Evolutionary conservation across 2,888 invertebrate species (phyloP), one percentile per base, ranked within the genome.

Genomic region (Standfussiana lucernea): DNA sequence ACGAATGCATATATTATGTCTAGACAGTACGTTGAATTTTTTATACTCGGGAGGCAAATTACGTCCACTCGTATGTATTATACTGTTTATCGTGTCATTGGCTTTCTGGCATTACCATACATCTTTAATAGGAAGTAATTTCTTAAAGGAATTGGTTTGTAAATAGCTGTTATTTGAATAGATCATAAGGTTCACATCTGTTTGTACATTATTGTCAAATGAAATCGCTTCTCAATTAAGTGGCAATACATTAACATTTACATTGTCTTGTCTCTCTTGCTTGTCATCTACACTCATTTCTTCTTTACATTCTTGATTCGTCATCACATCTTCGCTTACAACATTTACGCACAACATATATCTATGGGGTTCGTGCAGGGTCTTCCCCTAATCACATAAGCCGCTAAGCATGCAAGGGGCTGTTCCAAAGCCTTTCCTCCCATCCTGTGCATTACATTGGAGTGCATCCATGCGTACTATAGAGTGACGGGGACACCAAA

Each of bases 331-430:
- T 86, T 88, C 83, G 78, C 77, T 88, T 79, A 89, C 88, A 89
- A 89, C 88, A 89, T 88, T 80, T 82, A 89, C 78, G 83, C 73
- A 89, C 89, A 89, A 93, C 91, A 95, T 90, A 95, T 93, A 95
- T 95, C 94, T 95, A 95, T 93, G 89, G 89, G 92, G 91, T 92
- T 95, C 95, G 96, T 96, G 96, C 96, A 93, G 92, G 92, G 90
- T 93, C 93, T 91, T 92, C 91, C 92, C 93, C 91, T 93, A 93
- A 91, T 94, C 95, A 95, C 95, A 96, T 90, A 96, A 96, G 96
- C 96, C 92, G 92, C 96, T 96, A 96, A 94, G 90, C 96, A 96
- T 96, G 96, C 96, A 96, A 94, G 95, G 94, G 94, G 95, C 95
- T 95, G 95, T 93, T 91, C 93, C 94, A 92, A 95, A 95, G 95